Base-by-base conservation (phyloP, 2,888 invertebrate genomes). In the Microctonus aethiopoides region DNA sequence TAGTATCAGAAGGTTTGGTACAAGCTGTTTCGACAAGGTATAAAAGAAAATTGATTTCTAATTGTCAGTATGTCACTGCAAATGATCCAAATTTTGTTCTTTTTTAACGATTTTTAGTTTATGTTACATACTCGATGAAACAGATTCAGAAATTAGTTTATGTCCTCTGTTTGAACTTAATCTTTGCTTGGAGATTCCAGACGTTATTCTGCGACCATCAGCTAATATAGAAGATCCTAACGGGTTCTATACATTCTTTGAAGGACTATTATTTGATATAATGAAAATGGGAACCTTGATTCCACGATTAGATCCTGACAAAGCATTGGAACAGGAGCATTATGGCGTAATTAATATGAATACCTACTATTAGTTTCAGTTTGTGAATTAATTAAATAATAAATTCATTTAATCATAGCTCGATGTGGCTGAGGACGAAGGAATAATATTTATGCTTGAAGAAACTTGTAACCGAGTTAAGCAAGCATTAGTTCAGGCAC, bases 151-250 rank as follows among this genome's bases (percentile, higher is more conserved):
- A 70, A 88, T 87, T 1, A 90, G 91, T 29, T 81, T 87, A 16
- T 83, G 89, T 7, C 94, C 96, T 0, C 90, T 97, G 46, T 92
- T 96, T 86, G 93, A 95, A 87, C 90, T 96, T 1, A 86, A 90
- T 60, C 90, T 95, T 78, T 92, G 93, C 79, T 88, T 96, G 3
- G 90, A 91, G 74, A 92, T 92, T 74, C 92, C 93, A 34, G 89
- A 92, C 67, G 91, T 97, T 71, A 89, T 90, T 61, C 95, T 93
- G 82, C 88, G 90, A 26, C 95, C 96, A 0, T 91, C 94, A 0
- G 87, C 96, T 79, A 92, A 94, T 72, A 80, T 90, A 61, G 90
- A 91, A 24, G 89, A 91, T 78, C 83, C 89, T 0, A 90, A 89
- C 52, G 93, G 94, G 9, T 91, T 96, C 74, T 90, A 91, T 54